Conservation (phyloP, 2,797 vertebrate genomes). For the Clarias platycephalus region DNA sequence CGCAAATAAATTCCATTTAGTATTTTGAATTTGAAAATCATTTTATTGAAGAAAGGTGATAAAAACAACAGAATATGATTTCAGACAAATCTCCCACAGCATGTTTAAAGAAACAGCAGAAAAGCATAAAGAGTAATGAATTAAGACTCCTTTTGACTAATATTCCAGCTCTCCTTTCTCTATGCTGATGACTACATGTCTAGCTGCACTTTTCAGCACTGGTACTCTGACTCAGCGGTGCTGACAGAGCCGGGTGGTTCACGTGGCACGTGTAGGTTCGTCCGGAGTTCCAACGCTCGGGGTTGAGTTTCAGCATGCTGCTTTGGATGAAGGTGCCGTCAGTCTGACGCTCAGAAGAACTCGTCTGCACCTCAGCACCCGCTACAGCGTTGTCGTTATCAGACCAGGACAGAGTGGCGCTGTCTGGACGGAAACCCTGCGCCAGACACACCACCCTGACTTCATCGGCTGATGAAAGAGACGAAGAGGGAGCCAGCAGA, state of each 20-base stretch:
- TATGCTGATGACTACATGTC: not conserved
- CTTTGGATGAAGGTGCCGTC: slow-evolving; percentile 27
- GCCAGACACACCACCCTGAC: slow-evolving; percentile 31
- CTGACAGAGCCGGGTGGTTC: slow-evolving; percentile 28
- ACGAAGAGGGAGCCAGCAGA: slow-evolving; percentile 14
- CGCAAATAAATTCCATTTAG: not conserved
- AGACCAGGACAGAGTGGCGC: slow-evolving; percentile 26
- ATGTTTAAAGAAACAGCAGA: not conserved
- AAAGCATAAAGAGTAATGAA: not conserved
- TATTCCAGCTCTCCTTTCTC: not conserved
- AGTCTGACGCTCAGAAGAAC: slow-evolving; percentile 11
- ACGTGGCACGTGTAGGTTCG: slow-evolving; percentile 26
- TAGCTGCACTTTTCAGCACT: not conserved
- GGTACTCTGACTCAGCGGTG: slow-evolving; percentile 8
- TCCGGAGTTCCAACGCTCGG: slow-evolving; percentile 30
- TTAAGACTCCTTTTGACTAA: not conserved
- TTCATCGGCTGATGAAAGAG: not conserved
- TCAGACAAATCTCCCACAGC: not conserved
- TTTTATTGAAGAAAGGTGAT: slow-evolving; percentile 4
- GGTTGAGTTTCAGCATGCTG: slow-evolving; percentile 31
- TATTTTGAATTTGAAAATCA: not conserved
- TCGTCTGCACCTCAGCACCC: not conserved
- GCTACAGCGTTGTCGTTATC: not conserved
- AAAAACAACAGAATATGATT: not conserved
- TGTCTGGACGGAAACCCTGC: slow-evolving; percentile 23